Evolutionary conservation across 1,140 invertebrate species (phyloP).

Genomic region (Heliconius congener): DNA sequence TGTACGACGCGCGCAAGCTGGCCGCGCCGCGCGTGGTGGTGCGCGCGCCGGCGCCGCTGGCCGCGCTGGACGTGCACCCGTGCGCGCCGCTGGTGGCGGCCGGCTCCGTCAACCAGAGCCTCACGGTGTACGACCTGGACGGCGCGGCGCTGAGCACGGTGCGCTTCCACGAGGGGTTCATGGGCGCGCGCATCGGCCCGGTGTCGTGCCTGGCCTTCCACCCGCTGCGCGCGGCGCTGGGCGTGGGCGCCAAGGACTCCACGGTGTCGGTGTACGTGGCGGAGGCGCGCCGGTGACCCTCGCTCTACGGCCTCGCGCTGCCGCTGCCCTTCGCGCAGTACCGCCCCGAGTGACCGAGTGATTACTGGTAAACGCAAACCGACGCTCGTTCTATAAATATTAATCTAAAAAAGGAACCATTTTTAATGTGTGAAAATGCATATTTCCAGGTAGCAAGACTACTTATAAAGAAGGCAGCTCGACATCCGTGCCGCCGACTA

Average conservation of each 20-base stretch:
- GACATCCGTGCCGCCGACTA: background rate
- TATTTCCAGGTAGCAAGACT: conserved; percentile 8
- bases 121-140: conserved; percentile 89
- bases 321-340: conserved; percentile 61
- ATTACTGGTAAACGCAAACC: no score
- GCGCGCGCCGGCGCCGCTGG: conserved; percentile 86
- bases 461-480: background rate
- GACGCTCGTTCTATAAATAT: background rate
- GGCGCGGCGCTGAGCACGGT: conserved; percentile 88
- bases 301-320: conserved; percentile 71
- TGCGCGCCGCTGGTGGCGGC: conserved; percentile 91
- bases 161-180: conserved; percentile 95
- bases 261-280: conserved; percentile 89
- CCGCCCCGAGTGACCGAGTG: conserved; percentile 12
- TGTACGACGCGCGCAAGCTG: conserved; percentile 90
- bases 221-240: conserved; percentile 83
- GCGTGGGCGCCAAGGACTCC: conserved; percentile 89
- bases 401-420: no score
- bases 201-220: conserved; percentile 94
- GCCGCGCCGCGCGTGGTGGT: conserved; percentile 83
- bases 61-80: conserved; percentile 91
- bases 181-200: conserved; percentile 91
- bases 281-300: conserved; percentile 86
- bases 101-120: conserved; percentile 91
- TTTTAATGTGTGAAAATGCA: no score